phyloP scores from a whole-genome alignment of 2,113 vertebrate species.

The Turdus rufiventris region DNA sequence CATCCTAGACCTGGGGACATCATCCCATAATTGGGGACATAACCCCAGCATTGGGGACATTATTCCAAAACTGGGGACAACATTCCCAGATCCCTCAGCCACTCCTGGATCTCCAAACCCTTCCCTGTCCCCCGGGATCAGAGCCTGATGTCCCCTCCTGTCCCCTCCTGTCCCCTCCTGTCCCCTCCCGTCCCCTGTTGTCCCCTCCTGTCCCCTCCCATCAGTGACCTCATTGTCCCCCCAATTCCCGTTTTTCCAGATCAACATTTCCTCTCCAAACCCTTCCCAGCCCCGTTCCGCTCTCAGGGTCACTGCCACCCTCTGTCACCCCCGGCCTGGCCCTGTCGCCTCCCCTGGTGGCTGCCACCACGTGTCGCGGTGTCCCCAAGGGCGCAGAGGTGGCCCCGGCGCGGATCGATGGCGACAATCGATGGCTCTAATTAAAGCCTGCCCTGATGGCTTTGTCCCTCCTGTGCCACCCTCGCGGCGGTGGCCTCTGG shows the following conservation, averaged over 20 bases:
- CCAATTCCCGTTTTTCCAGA: background rate
- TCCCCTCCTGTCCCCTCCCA: too few species aligned
- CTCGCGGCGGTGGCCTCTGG: background rate
- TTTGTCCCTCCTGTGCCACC: background rate
- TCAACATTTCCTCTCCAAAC: background rate
- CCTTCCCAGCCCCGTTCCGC: too few species aligned
- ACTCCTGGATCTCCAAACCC: too few species aligned
- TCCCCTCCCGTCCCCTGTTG: too few species aligned
- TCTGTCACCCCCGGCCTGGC: rapidly evolving
- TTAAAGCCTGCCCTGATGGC: background rate
- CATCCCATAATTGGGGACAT: too few species aligned
- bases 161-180: background rate
- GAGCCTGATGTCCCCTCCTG: background rate
- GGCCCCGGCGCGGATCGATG: constrained; percentile 18
- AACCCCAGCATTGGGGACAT: too few species aligned
- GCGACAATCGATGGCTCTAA: constrained; percentile 13
- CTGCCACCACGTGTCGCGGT: background rate
- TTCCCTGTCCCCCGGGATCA: background rate
- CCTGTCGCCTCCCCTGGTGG: rapidly evolving
- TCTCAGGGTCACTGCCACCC: rapidly evolving
- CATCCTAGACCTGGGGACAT: too few species aligned
- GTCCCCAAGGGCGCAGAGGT: background rate
- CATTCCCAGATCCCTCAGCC: too few species aligned
- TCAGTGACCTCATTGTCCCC: background rate
- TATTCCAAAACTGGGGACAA: too few species aligned